Conservation (phyloP, 2,888 invertebrate genomes). For the Dicyrtoma fusca region DNA sequence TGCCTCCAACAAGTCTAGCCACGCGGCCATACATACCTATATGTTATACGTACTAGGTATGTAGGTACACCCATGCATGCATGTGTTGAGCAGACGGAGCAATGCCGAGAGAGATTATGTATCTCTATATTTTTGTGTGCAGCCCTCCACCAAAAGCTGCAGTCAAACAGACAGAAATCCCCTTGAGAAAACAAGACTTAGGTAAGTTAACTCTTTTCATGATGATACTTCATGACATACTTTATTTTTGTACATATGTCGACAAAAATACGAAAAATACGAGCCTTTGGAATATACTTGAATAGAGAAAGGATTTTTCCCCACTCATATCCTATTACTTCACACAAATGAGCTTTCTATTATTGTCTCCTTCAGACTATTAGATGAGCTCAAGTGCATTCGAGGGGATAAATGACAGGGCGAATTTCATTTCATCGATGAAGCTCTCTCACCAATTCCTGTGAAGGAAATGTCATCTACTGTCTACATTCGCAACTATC, state of each 20-base stretch:
- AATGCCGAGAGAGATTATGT: too few relatives aligned
- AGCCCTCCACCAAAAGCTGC: too few relatives aligned
- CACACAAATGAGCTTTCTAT: neutral
- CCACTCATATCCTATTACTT: conserved; percentile 25
- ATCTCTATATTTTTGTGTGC: too few relatives aligned
- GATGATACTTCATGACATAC: conserved; percentile 25
- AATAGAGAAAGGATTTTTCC: conserved; percentile 27
- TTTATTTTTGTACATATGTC: conserved; percentile 21
- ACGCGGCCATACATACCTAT: neutral
- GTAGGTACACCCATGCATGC: too few relatives aligned
- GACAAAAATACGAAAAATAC: neutral
- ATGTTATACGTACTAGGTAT: neutral
- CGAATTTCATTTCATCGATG: too few relatives aligned
- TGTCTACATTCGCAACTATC: neutral
- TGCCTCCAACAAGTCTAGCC: neutral
- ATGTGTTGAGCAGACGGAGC: too few relatives aligned
- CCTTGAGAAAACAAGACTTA: conserved; percentile 29
- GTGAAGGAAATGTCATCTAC: conserved; percentile 2
- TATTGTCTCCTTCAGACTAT: too few relatives aligned
- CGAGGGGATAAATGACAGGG: too few relatives aligned
- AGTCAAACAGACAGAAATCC: conserved; percentile 16
- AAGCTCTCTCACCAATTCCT: too few relatives aligned
- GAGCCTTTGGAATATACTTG: conserved; percentile 1
- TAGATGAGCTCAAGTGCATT: neutral
- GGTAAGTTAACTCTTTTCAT: conserved; percentile 29